phyloP scores from a whole-genome alignment of 2,888 invertebrate genomes.

The Rhingia rostrata region DNA sequence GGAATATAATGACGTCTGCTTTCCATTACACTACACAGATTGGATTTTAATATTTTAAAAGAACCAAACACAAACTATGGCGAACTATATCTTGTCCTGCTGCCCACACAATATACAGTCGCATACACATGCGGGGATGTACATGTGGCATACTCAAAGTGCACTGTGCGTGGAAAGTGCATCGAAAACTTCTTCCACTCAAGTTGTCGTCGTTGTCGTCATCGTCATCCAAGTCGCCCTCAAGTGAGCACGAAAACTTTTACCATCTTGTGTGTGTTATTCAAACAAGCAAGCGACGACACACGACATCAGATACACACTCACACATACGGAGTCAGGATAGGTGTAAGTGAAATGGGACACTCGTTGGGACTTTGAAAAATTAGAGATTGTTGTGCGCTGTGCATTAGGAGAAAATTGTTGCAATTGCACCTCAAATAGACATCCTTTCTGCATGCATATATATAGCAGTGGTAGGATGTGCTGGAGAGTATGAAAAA shows the following conservation, averaged over 20 bases:
- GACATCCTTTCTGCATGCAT: slow-evolving; percentile 41
- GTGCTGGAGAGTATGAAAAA: slow-evolving; percentile 11
- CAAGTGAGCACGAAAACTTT: slow-evolving; percentile 65
- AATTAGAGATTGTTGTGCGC: slow-evolving; percentile 44
- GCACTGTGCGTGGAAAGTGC: slow-evolving; percentile 61
- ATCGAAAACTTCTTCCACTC: slow-evolving; percentile 67
- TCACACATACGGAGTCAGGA: neutral
- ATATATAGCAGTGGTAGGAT: neutral
- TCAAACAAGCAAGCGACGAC: slow-evolving; percentile 4
- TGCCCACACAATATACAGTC: neutral
- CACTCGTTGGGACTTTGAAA: slow-evolving; percentile 30
- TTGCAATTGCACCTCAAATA: slow-evolving; percentile 56
- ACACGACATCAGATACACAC: slow-evolving; percentile 6
- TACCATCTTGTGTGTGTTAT: slow-evolving; percentile 54
- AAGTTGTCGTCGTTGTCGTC: slow-evolving; percentile 43
- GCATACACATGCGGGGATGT: neutral
- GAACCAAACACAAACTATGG: slow-evolving; percentile 38
- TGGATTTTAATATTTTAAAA: slow-evolving; percentile 72
- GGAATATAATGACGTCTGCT: slow-evolving; percentile 69
- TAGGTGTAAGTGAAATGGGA: slow-evolving; percentile 6
- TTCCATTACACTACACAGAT: slow-evolving; percentile 73
- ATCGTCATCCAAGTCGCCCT: slow-evolving; percentile 52
- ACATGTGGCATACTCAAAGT: slow-evolving; percentile 18
- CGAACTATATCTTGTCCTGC: neutral
- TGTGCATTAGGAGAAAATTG: slow-evolving; percentile 54